Evolutionary conservation across 2,113 vertebrate genomes (phyloP).

Genomic region (Sciurus niger): DNA sequence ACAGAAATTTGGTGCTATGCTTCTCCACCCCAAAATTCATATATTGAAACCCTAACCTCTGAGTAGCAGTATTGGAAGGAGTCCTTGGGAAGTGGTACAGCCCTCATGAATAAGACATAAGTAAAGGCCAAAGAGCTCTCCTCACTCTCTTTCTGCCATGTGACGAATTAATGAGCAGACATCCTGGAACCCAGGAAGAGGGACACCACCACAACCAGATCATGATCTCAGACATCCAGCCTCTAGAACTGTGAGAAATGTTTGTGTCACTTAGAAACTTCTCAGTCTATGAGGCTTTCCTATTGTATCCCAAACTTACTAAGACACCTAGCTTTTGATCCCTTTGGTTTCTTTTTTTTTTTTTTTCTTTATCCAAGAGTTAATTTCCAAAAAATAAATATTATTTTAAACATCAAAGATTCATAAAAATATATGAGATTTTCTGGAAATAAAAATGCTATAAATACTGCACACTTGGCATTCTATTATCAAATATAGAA

Average conservation of each 20-base stretch:
- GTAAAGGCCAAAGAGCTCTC: neutral
- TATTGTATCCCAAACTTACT: neutral
- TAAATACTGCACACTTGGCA: neutral
- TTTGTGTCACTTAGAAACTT: neutral
- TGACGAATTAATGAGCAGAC: neutral
- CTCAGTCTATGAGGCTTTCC: neutral
- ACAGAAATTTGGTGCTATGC: neutral
- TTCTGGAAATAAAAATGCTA: neutral
- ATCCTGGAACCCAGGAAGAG: neutral
- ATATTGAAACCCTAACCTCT: neutral
- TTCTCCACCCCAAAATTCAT: neutral
- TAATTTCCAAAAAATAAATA: neutral
- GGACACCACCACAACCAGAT: neutral
- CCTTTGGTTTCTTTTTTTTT: neutral
- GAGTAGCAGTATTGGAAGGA: neutral
- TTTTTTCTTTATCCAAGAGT: neutral
- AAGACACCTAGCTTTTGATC: neutral
- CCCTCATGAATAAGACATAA: too few relatives aligned
- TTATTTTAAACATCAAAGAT: neutral
- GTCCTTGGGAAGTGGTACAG: neutral
- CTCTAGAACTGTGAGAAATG: neutral
- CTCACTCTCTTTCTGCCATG: neutral
- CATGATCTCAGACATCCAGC: neutral
- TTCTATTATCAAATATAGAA: neutral
- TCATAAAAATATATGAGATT: slow-evolving; percentile 20